Base-by-base conservation (phyloP, 2,113 vertebrate genomes). In the Solea solea region DNA sequence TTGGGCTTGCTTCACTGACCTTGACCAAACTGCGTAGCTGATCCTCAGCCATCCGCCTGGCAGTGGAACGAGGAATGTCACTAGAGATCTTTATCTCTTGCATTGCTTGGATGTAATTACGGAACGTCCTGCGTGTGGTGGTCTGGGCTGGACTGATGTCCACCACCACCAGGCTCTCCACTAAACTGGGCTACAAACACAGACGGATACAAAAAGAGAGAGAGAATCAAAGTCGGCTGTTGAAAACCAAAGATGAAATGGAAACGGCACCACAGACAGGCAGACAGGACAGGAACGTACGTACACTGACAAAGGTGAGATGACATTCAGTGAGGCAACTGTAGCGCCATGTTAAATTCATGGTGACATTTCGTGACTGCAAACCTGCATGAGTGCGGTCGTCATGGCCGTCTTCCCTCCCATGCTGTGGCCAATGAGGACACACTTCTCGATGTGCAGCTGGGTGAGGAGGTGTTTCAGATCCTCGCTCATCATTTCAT, bases 321-420 rank as follows among this genome's bases (percentile, higher is more conserved):
- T 11, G 71, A 57, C 48, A 21, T 15, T 12, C 48, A 60, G 14
- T 0, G 0, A 59, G 5, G 10, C 1, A 15, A 58, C 42, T 14
- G 60, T 2, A 14, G 14, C 1, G 1, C 57, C 15, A 69, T 69
- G 14, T 64, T 53, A 42, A 72, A 69, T 72, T 79, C 64, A 69
- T 28, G 57, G 11, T 70, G 57, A 72, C 72, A 28, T 73, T 71
- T 81, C 9, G 15, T 5, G 3, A 39, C 40, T 0, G 10, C 94
- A 39, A 39, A 98, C 97, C 95, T 92, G 93, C 1, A 93, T 94
- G 67, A 99, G 88, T 7, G 97, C 95, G 7, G 96, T 86, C 0
- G 91, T 86, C 97, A 99, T 99, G 75, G 97, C 97, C 0, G 96
- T 97, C 81, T 97, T 98, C 58, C 98, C 98, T n/a, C 98, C 98